Conservation (phyloP, 1,140 invertebrate species). For the Heliconius eleuchia region DNA sequence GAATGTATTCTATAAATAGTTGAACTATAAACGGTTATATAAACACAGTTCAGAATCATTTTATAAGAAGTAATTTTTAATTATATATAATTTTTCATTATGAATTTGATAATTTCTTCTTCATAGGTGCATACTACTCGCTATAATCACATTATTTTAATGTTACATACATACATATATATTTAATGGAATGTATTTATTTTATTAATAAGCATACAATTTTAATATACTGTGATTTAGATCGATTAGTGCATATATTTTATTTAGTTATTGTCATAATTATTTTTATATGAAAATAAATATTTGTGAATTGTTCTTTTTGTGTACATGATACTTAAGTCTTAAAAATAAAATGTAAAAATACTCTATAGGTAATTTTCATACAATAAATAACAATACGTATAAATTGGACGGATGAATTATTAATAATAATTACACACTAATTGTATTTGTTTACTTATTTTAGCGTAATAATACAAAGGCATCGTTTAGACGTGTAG, state of each 20-base stretch:
- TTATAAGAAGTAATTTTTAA: no score
- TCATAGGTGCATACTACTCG: no score
- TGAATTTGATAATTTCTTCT: no score
- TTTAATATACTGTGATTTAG: background rate
- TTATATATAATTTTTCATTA: no score
- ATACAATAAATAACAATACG: slow-evolving; percentile 77
- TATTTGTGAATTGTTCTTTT: background rate
- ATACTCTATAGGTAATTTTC: slow-evolving; percentile 36
- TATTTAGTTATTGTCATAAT: slow-evolving; percentile 16
- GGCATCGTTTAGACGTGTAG: slow-evolving; percentile 8
- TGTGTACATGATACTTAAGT: background rate
- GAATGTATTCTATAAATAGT: no score
- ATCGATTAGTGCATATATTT: background rate
- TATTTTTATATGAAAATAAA: slow-evolving; percentile 11
- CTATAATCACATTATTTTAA: no score
- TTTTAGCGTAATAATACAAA: slow-evolving; percentile 24
- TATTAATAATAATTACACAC: slow-evolving; percentile 32
- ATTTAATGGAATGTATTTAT: background rate
- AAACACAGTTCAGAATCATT: no score
- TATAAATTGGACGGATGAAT: slow-evolving; percentile 66
- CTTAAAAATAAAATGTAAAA: slow-evolving; percentile 21
- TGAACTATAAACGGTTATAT: no score
- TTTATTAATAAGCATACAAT: background rate
- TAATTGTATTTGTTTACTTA: slow-evolving; percentile 27
- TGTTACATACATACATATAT: background rate